Percentiles rank a stretch among this genome's conserved stretches.
Conservation (phyloP, 2,888 invertebrate species). For the Drosophila pseudotakahashii region DNA sequence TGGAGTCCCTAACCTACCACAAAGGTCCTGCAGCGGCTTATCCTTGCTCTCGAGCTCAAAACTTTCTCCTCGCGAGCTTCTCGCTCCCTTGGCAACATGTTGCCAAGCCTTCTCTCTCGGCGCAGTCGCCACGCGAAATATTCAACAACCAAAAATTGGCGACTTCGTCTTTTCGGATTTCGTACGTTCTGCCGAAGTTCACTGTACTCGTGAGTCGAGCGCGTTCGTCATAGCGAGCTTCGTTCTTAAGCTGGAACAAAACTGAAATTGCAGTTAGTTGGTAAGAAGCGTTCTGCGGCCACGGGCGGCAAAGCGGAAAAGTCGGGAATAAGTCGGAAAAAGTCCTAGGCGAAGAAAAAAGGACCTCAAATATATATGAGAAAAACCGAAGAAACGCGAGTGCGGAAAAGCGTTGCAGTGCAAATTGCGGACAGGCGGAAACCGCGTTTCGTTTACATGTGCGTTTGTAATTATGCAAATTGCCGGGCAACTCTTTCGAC, state of each 20-base stretch:
- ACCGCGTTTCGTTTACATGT: conserved; percentile 61
- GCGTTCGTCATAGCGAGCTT: conserved; percentile 23
- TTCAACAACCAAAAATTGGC: conserved; percentile 18
- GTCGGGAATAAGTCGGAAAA: conserved; percentile 14
- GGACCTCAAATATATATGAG: background rate
- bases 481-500: conserved; percentile 43
- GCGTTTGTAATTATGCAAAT: conserved; percentile 77
- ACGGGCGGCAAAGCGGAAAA: conserved; percentile 72
- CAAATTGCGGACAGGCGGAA: conserved; percentile 38
- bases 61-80: background rate
- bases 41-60: background rate
- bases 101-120: conserved; percentile 30
- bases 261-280: conserved; percentile 80
- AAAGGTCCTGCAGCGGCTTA: conserved; percentile 27
- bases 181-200: conserved; percentile 31
- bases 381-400: conserved; percentile 13
- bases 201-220: conserved; percentile 26
- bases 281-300: conserved; percentile 79
- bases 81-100: conserved; percentile 58
- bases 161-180: conserved; percentile 16
- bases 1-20: conserved; percentile 59
- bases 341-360: background rate
- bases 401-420: conserved; percentile 18
- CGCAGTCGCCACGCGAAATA: conserved; percentile 15
- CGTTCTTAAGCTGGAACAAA: conserved; percentile 81